These are phyloP conservation scores for Euphydryas editha DNA, from an alignment of 2,888 invertebrate genomes.

Conservation along the genomic window DNA sequence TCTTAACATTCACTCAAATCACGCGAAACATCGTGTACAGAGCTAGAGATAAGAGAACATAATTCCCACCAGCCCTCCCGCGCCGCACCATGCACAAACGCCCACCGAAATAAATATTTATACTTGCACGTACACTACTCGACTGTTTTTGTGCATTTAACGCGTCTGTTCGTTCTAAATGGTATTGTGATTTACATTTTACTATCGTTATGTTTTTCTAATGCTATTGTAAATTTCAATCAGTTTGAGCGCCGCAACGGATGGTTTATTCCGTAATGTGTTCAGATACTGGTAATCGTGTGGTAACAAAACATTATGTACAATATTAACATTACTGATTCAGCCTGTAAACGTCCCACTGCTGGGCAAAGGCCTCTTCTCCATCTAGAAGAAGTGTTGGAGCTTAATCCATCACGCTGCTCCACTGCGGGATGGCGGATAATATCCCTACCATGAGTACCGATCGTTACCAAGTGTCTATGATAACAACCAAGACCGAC, in stretches of 20 bases:
- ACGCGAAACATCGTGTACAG: slow-evolving; percentile 19
- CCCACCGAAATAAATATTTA: slow-evolving; percentile 9
- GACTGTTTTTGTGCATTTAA: slow-evolving; percentile 6
- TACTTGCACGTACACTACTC: slow-evolving; percentile 3
- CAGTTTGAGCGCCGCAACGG: background rate
- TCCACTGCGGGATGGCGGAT: too few relatives aligned
- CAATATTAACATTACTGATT: background rate
- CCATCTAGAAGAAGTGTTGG: too few relatives aligned
- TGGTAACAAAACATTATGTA: too few relatives aligned
- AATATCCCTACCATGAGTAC: too few relatives aligned
- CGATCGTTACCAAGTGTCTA: too few relatives aligned
- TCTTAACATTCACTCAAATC: background rate
- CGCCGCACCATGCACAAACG: background rate
- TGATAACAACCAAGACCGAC: too few relatives aligned
- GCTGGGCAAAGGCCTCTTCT: too few relatives aligned
- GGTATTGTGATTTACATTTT: slow-evolving; percentile 2
- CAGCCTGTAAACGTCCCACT: too few relatives aligned
- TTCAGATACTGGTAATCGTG: background rate
- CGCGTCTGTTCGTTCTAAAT: background rate
- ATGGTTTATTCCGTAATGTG: background rate
- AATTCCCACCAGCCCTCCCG: slow-evolving; percentile 18
- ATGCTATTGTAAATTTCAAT: background rate
- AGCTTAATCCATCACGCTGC: too few relatives aligned
- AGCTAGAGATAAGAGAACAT: background rate
- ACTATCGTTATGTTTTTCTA: background rate